Conservation (phyloP, 2,113 vertebrate genomes). For the Lophius piscatorius region DNA sequence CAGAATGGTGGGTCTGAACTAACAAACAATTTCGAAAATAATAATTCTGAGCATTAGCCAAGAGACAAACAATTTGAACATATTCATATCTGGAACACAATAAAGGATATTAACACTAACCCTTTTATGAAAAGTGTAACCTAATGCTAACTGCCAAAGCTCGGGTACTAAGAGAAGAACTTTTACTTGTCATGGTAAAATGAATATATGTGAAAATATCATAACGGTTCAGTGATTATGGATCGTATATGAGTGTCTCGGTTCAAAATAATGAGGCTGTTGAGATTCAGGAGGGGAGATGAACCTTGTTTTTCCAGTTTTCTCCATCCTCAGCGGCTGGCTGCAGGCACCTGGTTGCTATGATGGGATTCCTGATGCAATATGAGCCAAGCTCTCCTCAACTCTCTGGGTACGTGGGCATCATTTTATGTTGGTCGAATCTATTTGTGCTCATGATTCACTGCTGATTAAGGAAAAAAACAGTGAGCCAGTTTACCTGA, state of each 20-base stretch:
- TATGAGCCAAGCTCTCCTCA: conserved; percentile 48
- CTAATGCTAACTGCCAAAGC: too few relatives aligned
- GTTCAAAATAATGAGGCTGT: neutral
- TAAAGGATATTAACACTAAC: too few relatives aligned
- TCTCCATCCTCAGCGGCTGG: conserved; percentile 35
- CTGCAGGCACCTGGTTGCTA: conserved; percentile 56
- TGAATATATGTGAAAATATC: too few relatives aligned
- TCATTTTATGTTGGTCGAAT: conserved; percentile 11
- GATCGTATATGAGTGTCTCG: too few relatives aligned
- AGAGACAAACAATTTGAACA: too few relatives aligned
- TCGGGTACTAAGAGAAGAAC: too few relatives aligned
- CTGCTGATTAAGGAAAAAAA: neutral
- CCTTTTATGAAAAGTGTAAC: too few relatives aligned
- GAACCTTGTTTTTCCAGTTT: conserved; percentile 41
- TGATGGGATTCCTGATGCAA: conserved; percentile 74
- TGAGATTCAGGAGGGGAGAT: conserved; percentile 1
- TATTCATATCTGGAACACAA: too few relatives aligned
- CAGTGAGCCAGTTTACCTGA: neutral
- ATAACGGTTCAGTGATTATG: neutral
- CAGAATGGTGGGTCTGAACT: too few relatives aligned
- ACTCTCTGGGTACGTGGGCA: conserved; percentile 38
- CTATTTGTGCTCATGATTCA: conserved; percentile 31
- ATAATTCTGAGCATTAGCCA: too few relatives aligned
- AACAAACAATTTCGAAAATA: too few relatives aligned
- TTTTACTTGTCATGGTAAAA: too few relatives aligned